A percentile compares a stretch with the other conserved stretches of the same genome.
Evolutionary conservation across 2,113 vertebrate genomes (phyloP).

Genomic region (Datnioides undecimradiatus): DNA sequence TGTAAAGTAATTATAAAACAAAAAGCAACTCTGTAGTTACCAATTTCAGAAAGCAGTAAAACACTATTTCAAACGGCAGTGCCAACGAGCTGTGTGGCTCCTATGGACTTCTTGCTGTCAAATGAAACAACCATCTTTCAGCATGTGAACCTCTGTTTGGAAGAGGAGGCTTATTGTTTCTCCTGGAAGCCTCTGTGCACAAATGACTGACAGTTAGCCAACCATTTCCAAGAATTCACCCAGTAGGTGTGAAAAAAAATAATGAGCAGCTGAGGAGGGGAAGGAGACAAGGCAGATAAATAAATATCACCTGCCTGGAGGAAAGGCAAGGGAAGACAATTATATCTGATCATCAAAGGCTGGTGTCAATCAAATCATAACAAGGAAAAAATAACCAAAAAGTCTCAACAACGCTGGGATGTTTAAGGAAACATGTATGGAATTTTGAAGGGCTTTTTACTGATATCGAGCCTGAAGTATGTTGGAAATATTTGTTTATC

Average conservation of each 20-base stretch:
- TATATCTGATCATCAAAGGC: constrained; percentile 78
- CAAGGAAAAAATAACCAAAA: background rate
- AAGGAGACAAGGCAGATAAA: constrained; percentile 72
- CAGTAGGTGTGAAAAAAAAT: constrained; percentile 50
- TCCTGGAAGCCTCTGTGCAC: background rate
- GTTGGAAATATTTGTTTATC: background rate
- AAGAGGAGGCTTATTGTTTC: background rate
- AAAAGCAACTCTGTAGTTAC: background rate
- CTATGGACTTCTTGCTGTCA: background rate
- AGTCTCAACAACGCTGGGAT: constrained; percentile 16
- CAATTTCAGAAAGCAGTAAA: background rate
- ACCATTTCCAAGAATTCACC: constrained; percentile 49
- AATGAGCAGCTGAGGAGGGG: constrained; percentile 59
- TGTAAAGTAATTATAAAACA: background rate
- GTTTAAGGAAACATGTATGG: background rate
- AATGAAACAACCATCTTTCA: background rate
- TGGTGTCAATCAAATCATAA: constrained; percentile 72
- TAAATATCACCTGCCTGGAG: constrained; percentile 78
- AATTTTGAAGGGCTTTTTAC: constrained; percentile 13
- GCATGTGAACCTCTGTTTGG: too few species aligned
- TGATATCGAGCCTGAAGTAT: background rate
- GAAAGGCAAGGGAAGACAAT: constrained; percentile 62
- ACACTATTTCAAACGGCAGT: background rate
- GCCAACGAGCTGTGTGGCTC: background rate
- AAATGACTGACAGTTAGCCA: constrained; percentile 59